These are phyloP conservation scores for Strix uralensis DNA, from an alignment of 2,113 vertebrate species.

Conservation along the genomic window DNA sequence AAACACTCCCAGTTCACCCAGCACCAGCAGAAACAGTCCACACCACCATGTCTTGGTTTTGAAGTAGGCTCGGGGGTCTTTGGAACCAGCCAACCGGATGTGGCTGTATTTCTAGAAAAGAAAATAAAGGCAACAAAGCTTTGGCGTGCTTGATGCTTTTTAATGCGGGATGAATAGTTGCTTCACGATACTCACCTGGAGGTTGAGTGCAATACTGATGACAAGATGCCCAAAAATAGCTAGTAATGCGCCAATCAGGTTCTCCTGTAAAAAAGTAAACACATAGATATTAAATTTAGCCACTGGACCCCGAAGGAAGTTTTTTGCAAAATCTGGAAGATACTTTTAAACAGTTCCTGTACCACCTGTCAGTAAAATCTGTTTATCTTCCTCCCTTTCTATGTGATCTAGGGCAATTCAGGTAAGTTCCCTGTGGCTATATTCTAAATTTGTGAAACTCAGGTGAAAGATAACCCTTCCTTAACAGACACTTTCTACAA, in stretches of 20 bases:
- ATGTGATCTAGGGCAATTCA: not conserved
- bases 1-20: conserved; percentile 90
- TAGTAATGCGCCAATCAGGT: conserved; percentile 92
- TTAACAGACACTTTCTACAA: not conserved
- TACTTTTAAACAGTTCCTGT: not conserved
- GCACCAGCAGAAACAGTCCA: conserved; percentile 83
- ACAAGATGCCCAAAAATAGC: conserved; percentile 94
- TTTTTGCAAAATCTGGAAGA: not conserved
- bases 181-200: conserved; percentile 81
- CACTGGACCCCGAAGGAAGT: not conserved
- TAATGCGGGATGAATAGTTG: not conserved
- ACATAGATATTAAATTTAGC: not conserved
- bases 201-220: conserved; percentile 90
- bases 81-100: conserved; percentile 83
- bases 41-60: conserved; percentile 94
- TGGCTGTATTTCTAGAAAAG: conserved; percentile 89
- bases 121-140: not conserved
- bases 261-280: conserved; percentile 80
- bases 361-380: not conserved
- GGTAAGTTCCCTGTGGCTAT: not conserved
- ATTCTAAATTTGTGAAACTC: not conserved
- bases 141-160: rapidly evolving
- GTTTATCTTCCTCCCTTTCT: not conserved
- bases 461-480: not conserved
- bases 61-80: conserved; percentile 88